Evolutionary conservation across 1,140 invertebrate species (phyloP), one percentile per base, ranked within the genome.

Genomic region (Homalodisca vitripennis): DNA sequence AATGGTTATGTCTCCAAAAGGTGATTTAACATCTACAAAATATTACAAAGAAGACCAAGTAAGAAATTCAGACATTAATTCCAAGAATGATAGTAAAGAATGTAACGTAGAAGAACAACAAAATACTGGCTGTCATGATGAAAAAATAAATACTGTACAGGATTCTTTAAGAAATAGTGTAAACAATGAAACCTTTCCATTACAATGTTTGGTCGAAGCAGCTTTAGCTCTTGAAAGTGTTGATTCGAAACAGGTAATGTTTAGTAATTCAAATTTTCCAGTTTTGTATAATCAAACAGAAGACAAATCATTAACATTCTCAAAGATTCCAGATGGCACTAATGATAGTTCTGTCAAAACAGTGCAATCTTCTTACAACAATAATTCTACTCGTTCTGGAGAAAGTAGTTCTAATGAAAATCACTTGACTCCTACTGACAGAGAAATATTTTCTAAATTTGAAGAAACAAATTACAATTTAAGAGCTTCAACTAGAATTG

Each of bases 141-240:
- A 27, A 27, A 60, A 30, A 27, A 60, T 30, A 27, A 30, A 26
- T 30, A 12, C 55, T 60, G 6, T 60, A 6, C 22, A 60, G 3
- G 55, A 60, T 10, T 60, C 55, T 22, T 60, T 60, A 60, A 60
- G 55, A 29, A 60, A 60, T 26, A 60, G 29, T 60, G 2, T 60
- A 29, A 26, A 47, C 26, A 66, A 22, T 13, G 63, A 66, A 27
- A 66, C 32, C 20, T 46, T 46, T 47, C 63, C 63, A 22, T 66
- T 66, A 27, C 63, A 66, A 34, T 66, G 63, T 66, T 27, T 66
- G 17, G 63, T 66, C 20, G 63, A 66, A 47, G 63, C 63, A 47
- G 63, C 63, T 17, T 29, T 66, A 1, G 63, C 63, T 47, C 22
- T 66, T 22, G 63, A 66, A 47, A 31, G 22, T 47, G 63, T 46